Conservation (phyloP, 2,888 invertebrate genomes). For the Tineola bisselliella region DNA sequence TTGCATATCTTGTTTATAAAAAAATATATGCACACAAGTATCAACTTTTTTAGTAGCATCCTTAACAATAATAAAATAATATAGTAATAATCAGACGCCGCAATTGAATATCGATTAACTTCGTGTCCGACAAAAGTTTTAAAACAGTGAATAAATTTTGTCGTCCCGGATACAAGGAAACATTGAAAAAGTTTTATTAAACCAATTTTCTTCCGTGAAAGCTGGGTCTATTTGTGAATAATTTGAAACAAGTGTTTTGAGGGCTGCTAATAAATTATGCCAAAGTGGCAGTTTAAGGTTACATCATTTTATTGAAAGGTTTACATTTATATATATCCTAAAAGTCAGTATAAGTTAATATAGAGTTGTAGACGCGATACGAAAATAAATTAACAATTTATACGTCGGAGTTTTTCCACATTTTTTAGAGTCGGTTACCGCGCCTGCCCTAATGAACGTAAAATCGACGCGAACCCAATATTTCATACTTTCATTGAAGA, state of each 20-base stretch:
- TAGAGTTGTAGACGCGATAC: too few species aligned
- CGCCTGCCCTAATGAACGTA: constrained; percentile 1
- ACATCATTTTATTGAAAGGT: not conserved
- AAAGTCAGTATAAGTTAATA: too few species aligned
- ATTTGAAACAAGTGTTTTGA: constrained; percentile 1
- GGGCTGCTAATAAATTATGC: not conserved
- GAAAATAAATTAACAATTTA: too few species aligned
- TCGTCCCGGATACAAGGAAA: not conserved
- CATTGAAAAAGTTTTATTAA: constrained; percentile 7
- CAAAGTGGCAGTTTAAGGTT: not conserved
- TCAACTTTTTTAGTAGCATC: too few species aligned
- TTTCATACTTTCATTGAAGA: constrained; percentile 7
- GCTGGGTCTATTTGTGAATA: not conserved
- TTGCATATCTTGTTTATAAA: not conserved
- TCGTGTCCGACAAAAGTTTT: not conserved
- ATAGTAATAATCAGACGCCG: not conserved
- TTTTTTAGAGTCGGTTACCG: too few species aligned
- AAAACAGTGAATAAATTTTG: not conserved
- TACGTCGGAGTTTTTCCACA: too few species aligned
- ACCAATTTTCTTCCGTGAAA: not conserved
- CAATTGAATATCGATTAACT: not conserved
- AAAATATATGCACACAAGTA: not conserved
- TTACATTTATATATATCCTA: not conserved
- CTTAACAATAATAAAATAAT: too few species aligned
- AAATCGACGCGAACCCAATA: constrained; percentile 7